A percentile compares a stretch with the other conserved stretches of the same genome.
These are phyloP conservation scores for Euproctis similis DNA, from an alignment of 2,888 invertebrate genomes.

Conservation along the genomic window DNA sequence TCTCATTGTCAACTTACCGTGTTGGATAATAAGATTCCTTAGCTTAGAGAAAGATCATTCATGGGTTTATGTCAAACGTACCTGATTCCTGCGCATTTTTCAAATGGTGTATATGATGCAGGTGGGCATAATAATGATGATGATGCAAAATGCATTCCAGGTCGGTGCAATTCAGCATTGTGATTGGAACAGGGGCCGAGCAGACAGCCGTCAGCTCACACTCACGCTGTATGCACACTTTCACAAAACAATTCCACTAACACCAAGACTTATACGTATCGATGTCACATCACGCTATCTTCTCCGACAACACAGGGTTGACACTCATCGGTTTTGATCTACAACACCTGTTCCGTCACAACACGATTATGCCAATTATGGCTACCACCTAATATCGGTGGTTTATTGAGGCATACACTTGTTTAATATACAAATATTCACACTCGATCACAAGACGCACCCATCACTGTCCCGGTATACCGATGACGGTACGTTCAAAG, in stretches of 20 bases:
- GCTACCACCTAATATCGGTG: constrained; percentile 29
- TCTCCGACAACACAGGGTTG: constrained; percentile 42
- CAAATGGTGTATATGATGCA: constrained; percentile 82
- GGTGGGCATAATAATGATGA: constrained; percentile 83
- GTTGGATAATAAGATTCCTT: too few relatives aligned
- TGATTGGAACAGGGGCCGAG: constrained; percentile 55
- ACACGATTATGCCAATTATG: constrained; percentile 53
- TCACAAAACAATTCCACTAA: constrained; percentile 73
- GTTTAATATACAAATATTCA: constrained; percentile 40
- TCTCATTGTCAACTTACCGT: constrained; percentile 47
- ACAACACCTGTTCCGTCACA: constrained; percentile 49
- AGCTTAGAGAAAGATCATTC: too few relatives aligned
- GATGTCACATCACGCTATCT: constrained; percentile 74
- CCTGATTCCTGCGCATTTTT: constrained; percentile 80
- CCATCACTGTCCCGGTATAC: constrained; percentile 50
- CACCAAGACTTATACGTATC: constrained; percentile 60
- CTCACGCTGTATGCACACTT: constrained; percentile 69
- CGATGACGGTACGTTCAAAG: constrained; percentile 28
- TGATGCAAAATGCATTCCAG: constrained; percentile 86
- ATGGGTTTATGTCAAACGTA: too few relatives aligned
- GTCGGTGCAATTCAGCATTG: constrained; percentile 86
- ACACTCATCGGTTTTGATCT: constrained; percentile 38
- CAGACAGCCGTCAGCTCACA: constrained; percentile 47
- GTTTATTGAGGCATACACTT: constrained; percentile 43
- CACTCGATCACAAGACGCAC: constrained; percentile 32